These are phyloP conservation scores for Gambusia yucatana DNA, from an alignment of 2,797 vertebrate species.

Conservation along the genomic window DNA sequence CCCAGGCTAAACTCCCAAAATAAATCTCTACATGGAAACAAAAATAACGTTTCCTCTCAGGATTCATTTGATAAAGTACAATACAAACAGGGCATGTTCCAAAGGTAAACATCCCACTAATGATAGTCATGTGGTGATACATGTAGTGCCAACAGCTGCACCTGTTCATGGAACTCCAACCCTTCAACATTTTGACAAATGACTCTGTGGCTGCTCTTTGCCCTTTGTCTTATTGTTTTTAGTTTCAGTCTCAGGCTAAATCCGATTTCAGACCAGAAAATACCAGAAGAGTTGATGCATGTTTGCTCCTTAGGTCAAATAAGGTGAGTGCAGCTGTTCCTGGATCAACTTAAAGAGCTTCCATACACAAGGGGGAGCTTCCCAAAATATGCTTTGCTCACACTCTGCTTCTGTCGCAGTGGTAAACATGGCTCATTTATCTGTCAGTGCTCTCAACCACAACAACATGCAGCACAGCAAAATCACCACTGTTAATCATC, in stretches of 20 bases:
- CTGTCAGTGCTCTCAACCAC: constrained; percentile 23
- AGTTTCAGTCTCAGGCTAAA: constrained; percentile 35
- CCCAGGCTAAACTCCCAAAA: not conserved
- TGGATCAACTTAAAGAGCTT: constrained; percentile 46
- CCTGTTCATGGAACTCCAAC: constrained; percentile 56
- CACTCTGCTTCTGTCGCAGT: constrained; percentile 14
- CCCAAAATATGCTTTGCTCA: constrained; percentile 38
- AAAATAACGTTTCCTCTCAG: constrained; percentile 1
- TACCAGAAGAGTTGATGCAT: constrained; percentile 34
- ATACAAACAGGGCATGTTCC: not conserved
- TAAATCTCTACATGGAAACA: not conserved
- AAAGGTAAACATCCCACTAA: constrained; percentile 40
- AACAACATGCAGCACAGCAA: constrained; percentile 47
- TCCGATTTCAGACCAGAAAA: constrained; percentile 56
- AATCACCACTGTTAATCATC: constrained; percentile 32
- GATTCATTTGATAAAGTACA: not conserved
- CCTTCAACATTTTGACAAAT: constrained; percentile 30
- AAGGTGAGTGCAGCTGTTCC: constrained; percentile 65
- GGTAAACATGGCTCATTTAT: constrained; percentile 30
- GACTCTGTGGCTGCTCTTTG: constrained; percentile 20
- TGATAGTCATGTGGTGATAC: constrained; percentile 53
- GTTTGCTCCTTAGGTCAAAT: constrained; percentile 47
- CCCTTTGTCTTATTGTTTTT: constrained; percentile 33
- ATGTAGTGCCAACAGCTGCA: constrained; percentile 62
- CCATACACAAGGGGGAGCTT: constrained; percentile 29